Evolutionary conservation across 1,140 invertebrate genomes (phyloP).

Genomic region (Acromyrmex echinatior): DNA sequence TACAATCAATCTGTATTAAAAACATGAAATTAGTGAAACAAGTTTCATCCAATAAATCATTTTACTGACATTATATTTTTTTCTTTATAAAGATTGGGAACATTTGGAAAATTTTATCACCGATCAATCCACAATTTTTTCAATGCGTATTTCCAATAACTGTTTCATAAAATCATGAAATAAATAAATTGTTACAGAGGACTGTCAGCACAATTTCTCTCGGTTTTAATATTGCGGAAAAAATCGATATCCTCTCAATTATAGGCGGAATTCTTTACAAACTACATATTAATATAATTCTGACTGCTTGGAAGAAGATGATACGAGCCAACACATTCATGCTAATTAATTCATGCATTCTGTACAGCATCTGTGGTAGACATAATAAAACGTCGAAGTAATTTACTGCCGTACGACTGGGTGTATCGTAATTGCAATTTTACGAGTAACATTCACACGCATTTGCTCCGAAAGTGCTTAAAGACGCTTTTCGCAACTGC

Average conservation of each 20-base stretch:
- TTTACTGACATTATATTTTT: background rate
- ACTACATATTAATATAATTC: conserved; percentile 79
- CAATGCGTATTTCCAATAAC: conserved; percentile 2
- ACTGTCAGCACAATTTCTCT: background rate
- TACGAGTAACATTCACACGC: background rate
- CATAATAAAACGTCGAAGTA: conserved; percentile 47
- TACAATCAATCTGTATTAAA: conserved; percentile 37
- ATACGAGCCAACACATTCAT: conserved; percentile 1
- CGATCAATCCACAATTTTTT: background rate
- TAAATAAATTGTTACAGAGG: background rate
- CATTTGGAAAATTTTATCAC: background rate
- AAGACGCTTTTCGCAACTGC: conserved; percentile 29
- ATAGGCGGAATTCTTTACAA: conserved; percentile 12
- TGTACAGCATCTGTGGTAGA: background rate
- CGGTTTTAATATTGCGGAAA: background rate
- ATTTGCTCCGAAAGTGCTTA: conserved; percentile 12
- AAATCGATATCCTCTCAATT: background rate
- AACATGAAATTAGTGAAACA: conserved; percentile 26
- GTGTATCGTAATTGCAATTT: conserved; percentile 24
- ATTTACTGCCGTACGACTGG: background rate
- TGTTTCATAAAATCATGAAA: conserved; percentile 32
- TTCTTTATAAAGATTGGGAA: background rate
- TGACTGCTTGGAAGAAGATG: conserved; percentile 62
- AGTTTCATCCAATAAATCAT: conserved; percentile 23
- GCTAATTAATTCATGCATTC: conserved; percentile 38